A percentile compares a stretch with the other conserved stretches of the same genome.
phyloP scores from a whole-genome alignment of 2,888 invertebrate species.

The Synanthedon tipuliformis region DNA sequence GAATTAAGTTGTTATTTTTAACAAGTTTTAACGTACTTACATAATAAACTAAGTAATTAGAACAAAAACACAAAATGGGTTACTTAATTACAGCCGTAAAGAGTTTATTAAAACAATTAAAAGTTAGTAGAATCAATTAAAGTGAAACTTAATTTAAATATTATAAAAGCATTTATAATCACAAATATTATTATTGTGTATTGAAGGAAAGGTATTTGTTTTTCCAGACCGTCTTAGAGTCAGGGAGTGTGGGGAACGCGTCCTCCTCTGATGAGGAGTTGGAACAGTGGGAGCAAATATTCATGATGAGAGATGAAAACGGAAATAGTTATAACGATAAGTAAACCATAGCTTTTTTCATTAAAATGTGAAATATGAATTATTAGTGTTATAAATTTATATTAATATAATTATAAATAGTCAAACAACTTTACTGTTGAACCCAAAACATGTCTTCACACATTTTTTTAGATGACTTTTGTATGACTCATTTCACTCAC shows the following conservation, averaged over 20 bases:
- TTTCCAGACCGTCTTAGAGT: slow-evolving; percentile 76
- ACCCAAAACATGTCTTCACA: too few species aligned
- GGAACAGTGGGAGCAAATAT: slow-evolving; percentile 83
- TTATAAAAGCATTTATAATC: not conserved
- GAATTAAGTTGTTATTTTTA: not conserved
- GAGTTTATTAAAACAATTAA: slow-evolving; percentile 18
- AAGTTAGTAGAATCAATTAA: slow-evolving; percentile 16
- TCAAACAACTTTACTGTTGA: too few species aligned
- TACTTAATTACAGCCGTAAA: slow-evolving; percentile 19
- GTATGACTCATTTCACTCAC: too few species aligned
- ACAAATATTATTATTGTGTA: not conserved
- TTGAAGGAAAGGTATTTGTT: slow-evolving; percentile 5
- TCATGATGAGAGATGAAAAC: slow-evolving; percentile 77
- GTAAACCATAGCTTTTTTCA: slow-evolving; percentile 21
- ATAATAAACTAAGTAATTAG: not conserved
- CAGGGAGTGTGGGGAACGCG: slow-evolving; percentile 72
- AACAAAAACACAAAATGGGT: slow-evolving; percentile 14
- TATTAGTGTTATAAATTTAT: too few species aligned
- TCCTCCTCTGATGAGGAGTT: slow-evolving; percentile 76
- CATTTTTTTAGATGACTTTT: too few species aligned
- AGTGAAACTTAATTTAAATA: not conserved
- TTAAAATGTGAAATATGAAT: not conserved
- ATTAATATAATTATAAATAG: too few species aligned
- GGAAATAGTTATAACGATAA: slow-evolving; percentile 73
- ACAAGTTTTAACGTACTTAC: not conserved